Evolutionary conservation across 2,113 vertebrate genomes (phyloP), one percentile per base, ranked within the genome.

Genomic region (Brachyistius frenatus): DNA sequence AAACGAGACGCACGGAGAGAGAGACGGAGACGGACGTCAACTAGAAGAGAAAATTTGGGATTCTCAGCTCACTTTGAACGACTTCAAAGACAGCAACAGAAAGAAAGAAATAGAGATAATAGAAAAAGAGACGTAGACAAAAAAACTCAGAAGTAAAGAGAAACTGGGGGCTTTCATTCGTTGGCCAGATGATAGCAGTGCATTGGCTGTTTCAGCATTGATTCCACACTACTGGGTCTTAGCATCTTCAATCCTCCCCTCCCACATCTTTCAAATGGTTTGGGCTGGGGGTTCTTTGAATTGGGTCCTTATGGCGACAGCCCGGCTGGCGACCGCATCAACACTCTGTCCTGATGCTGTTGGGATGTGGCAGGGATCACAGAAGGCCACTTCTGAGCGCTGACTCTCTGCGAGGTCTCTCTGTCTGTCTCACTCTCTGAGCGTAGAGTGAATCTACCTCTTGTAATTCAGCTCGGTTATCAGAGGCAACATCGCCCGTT

Each of bases 221-320:
- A 75, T 73, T 84, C 81, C 67, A 47, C 76, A 68, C 64, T 84
- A n/a, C 79, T 84, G 73, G 72, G 79, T 76, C 74, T 78, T 78
- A 47, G 37, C 81, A 83, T 79, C 80, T 67, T 89, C 75, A 61
- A 62, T 67, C 66, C 62, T 23, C 82, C 86, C 49, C 30, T 50
- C 63, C 73, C 55, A 73, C 87, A 86, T 84, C 81, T 66, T 81
- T 91, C 66, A 84, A 60, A 88, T 87, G 87, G 83, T 89, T 87
- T 84, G 65, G 23, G 88, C 86, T 73, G 15, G 68, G 79, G 83
- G 74, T 87, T 85, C 86, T 91, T 92, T 92, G 91, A 91, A 89
- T 84, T 39, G 77, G 75, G 87, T 85, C 88, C 91, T 91, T 86
- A 84, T 91, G 92, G 91, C 81, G 90, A 88, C 91, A 90, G 88